Percentiles rank a stretch among this genome's conserved stretches.
phyloP scores from a whole-genome alignment of 2,797 vertebrate species.

The Aldrovandia affinis region DNA sequence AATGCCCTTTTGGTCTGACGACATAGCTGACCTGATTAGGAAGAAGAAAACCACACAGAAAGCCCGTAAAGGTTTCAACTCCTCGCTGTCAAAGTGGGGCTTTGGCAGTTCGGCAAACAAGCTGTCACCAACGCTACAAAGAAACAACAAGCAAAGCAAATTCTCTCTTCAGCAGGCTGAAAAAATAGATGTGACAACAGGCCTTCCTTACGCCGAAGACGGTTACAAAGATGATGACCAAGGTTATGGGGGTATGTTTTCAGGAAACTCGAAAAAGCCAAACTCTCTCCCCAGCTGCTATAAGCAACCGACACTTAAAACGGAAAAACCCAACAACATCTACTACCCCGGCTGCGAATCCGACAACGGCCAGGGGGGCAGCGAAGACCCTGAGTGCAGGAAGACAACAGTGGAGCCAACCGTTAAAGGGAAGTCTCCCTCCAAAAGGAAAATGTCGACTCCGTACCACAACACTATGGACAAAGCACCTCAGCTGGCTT shows the following conservation, averaged over 20 bases:
- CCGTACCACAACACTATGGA: slow-evolving; percentile 83
- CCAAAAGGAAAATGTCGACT: slow-evolving; percentile 69
- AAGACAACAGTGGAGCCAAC: slow-evolving; percentile 74
- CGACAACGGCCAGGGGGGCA: slow-evolving; percentile 69
- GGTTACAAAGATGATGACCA: slow-evolving; percentile 73
- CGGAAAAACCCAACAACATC: slow-evolving; percentile 75
- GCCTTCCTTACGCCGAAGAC: slow-evolving; percentile 79
- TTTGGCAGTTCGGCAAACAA: slow-evolving; percentile 83
- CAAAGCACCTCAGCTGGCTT: slow-evolving; percentile 85
- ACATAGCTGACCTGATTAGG: slow-evolving; percentile 79
- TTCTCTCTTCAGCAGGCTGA: slow-evolving; percentile 74
- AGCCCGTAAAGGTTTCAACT: slow-evolving; percentile 78
- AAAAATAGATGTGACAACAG: slow-evolving; percentile 78
- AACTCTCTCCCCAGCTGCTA: slow-evolving; percentile 71
- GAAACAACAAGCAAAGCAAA: slow-evolving; percentile 78
- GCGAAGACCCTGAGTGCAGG: slow-evolving; percentile 63
- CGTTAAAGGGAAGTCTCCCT: slow-evolving; percentile 58
- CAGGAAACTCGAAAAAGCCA: slow-evolving; percentile 79
- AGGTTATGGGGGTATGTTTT: slow-evolving; percentile 70
- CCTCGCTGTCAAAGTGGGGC: slow-evolving; percentile 74
- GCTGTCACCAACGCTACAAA: slow-evolving; percentile 73
- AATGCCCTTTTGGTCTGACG: slow-evolving; percentile 65
- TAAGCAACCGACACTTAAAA: slow-evolving; percentile 73
- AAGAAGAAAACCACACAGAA: slow-evolving; percentile 82
- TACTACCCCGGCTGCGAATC: slow-evolving; percentile 71